Percentiles rank a stretch among this genome's conserved stretches.
Evolutionary conservation across 1,140 invertebrate species (phyloP).

Genomic region (Sycophaga agraensis): DNA sequence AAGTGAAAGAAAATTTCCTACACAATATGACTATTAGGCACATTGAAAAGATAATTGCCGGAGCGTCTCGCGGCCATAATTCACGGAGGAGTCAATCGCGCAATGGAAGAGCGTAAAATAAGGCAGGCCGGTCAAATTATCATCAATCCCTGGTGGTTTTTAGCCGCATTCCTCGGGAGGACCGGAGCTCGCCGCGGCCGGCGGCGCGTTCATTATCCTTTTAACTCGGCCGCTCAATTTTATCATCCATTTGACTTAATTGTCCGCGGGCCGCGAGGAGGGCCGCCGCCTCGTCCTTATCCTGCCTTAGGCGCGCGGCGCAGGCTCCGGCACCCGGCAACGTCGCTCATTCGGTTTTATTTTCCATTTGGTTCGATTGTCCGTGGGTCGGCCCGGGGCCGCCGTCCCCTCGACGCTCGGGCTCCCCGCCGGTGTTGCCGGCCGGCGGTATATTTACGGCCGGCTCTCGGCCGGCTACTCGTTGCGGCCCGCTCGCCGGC

Average conservation of each 20-base stretch:
- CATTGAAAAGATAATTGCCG: too few species aligned
- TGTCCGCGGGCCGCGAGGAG: too few species aligned
- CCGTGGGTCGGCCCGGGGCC: neutral
- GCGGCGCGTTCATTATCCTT: neutral
- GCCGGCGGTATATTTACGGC: constrained; percentile 17
- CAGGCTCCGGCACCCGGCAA: too few species aligned
- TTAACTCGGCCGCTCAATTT: constrained; percentile 6
- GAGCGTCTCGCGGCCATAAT: too few species aligned
- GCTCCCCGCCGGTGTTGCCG: neutral
- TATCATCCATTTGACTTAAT: constrained; percentile 24
- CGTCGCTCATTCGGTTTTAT: constrained; percentile 16
- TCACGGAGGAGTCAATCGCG: too few species aligned
- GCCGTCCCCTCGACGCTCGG: neutral
- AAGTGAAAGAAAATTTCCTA: too few species aligned
- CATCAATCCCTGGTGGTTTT: neutral
- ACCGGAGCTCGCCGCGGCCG: neutral
- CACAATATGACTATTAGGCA: too few species aligned
- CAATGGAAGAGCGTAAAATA: neutral
- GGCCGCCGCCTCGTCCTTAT: too few species aligned
- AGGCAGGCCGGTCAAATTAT: neutral
- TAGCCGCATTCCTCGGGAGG: neutral
- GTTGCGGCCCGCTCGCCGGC: neutral
- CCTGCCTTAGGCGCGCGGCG: too few species aligned
- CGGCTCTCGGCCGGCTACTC: too few species aligned
- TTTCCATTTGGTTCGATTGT: constrained; percentile 21